These are phyloP conservation scores for Lymantria monacha DNA, from an alignment of 2,888 invertebrate genomes.

Conservation along the genomic window DNA sequence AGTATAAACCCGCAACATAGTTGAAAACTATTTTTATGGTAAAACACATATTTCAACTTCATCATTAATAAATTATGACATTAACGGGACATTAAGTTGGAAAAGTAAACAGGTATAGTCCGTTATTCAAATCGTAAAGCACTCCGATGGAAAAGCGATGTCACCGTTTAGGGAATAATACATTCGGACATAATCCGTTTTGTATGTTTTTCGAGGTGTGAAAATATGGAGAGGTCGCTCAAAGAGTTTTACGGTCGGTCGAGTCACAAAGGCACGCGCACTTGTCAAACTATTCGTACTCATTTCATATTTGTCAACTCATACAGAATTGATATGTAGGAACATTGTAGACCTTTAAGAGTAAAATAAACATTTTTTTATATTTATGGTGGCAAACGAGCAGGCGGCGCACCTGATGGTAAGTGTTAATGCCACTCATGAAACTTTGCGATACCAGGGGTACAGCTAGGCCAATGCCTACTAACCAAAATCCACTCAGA, in stretches of 20 bases:
- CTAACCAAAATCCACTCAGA: too few relatives aligned
- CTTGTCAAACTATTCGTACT: constrained; percentile 2
- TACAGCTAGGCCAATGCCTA: too few relatives aligned
- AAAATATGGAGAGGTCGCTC: constrained; percentile 11
- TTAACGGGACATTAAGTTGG: background rate
- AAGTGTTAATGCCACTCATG: too few relatives aligned
- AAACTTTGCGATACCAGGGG: too few relatives aligned
- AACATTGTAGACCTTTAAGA: too few relatives aligned
- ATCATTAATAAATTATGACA: background rate
- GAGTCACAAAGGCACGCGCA: constrained; percentile 10
- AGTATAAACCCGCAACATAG: background rate
- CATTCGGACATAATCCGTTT: background rate
- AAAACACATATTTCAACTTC: background rate
- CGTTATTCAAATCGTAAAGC: background rate
- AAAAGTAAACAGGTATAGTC: background rate
- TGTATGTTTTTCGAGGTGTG: constrained; percentile 10
- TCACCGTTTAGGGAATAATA: background rate
- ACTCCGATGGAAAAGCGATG: background rate
- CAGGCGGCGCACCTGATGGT: too few relatives aligned
- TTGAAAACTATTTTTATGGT: background rate
- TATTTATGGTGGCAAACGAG: too few relatives aligned
- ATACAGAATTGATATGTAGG: background rate
- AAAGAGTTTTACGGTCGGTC: constrained; percentile 14
- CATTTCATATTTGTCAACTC: constrained; percentile 2
- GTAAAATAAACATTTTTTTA: too few relatives aligned